Base-by-base conservation (phyloP, 2,888 invertebrate species). In the Nemapogon koenigi region DNA sequence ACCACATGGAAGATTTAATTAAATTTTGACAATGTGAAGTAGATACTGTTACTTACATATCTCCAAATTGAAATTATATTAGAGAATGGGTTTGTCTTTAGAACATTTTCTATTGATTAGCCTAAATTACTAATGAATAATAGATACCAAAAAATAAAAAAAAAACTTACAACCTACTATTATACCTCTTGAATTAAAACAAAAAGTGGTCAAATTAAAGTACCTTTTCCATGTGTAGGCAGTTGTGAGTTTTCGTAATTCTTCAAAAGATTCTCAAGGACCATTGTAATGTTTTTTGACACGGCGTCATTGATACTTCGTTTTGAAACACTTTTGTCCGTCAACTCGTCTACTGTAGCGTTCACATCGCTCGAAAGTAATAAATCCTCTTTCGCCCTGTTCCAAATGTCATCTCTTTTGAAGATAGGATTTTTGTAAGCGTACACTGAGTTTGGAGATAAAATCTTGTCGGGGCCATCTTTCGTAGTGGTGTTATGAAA, bases 211-310 rank as follows among this genome's bases (percentile, higher is more conserved):
- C 22, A 22, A 22, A 22, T 22, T 16, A 15, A 33, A 4, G 35
- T 64, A 91, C 92, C 93, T 84, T 89, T 86, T 29, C 90, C 91
- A 57, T 92, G 91, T n/a, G 91, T 91, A 3, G 94, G 94, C 45
- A 93, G 71, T 56, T 93, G 92, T 16, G 91, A 92, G 59, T 90
- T 91, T 62, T 94, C 94, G 59, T 94, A 94, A 64, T 93, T 90
- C 70, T 93, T 91, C 49, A 94, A 79, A 26, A 94, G 81, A 59
- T 92, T 92, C 57, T 94, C 94, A 47, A 94, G 70, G 3, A 94
- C 87, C 56, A 87, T 83, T 1, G 92, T 91, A 46, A 94, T 94
- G 58, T 94, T 94, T 53, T 86, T 88, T 39, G 91, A 91, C 10
- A 93, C 84, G 19, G 86, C 83, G 49, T 89, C 89, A 47, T 85